Percentiles rank a stretch among this genome's conserved stretches.
Evolutionary conservation across 2,888 invertebrate species (phyloP).

Genomic region (Athalia cordata): DNA sequence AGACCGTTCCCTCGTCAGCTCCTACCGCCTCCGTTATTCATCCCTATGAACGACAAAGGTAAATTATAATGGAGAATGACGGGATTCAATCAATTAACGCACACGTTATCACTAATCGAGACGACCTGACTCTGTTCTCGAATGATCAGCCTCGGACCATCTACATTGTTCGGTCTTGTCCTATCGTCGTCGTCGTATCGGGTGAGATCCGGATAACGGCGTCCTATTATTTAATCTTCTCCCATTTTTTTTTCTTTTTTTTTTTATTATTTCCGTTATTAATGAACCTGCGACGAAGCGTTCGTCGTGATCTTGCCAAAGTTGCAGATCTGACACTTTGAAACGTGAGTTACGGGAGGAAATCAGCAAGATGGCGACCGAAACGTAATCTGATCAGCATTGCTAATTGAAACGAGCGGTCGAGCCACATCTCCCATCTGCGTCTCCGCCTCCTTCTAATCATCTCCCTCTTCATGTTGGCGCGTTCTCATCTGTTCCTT

Average conservation of each 20-base stretch:
- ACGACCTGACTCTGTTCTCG: neutral
- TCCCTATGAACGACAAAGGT: conserved; percentile 7
- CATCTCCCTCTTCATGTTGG: neutral
- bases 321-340: conserved; percentile 12
- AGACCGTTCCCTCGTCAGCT: neutral
- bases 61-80: conserved; percentile 19
- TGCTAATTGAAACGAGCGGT: conserved; percentile 39
- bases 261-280: too few species aligned
- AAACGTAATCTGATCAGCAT: conserved; percentile 43
- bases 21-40: too few species aligned
- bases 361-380: conserved; percentile 18
- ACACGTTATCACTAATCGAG: conserved; percentile 9
- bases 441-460: neutral
- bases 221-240: too few species aligned
- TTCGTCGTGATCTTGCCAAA: neutral
- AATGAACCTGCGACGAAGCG: too few species aligned
- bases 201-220: too few species aligned
- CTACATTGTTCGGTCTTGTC: neutral
- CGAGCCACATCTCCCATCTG: neutral
- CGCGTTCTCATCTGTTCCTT: neutral
- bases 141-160: too few species aligned
- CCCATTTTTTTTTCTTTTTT: too few species aligned
- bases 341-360: conserved; percentile 14
- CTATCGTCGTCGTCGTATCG: neutral
- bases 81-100: conserved; percentile 18